These are phyloP conservation scores for Serripes groenlandicus DNA, from an alignment of 2,888 invertebrate species.

Conservation along the genomic window DNA sequence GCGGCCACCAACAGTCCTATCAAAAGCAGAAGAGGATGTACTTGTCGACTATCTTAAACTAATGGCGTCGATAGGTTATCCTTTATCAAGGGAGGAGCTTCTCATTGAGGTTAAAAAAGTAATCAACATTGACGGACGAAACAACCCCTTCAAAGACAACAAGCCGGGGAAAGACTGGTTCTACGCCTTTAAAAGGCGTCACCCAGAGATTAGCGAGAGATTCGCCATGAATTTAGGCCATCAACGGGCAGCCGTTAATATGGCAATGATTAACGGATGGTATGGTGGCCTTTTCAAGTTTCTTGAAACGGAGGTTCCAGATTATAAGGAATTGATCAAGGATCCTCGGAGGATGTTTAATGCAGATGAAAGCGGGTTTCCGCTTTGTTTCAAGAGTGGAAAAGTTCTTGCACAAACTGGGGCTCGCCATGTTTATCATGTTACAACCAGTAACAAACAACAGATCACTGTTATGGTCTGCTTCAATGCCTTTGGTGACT, in stretches of 20 bases:
- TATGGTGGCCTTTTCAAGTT: conserved; percentile 9
- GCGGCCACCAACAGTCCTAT: not conserved
- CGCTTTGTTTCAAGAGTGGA: conserved; percentile 23
- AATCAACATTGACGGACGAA: conserved; percentile 17
- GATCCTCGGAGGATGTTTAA: conserved; percentile 29
- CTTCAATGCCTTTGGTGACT: conserved; percentile 45
- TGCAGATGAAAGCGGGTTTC: conserved; percentile 38
- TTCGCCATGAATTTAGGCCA: conserved; percentile 23
- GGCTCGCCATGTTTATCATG: conserved; percentile 25
- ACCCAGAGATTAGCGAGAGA: conserved; percentile 16
- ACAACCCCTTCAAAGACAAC: conserved; percentile 43
- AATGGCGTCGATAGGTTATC: conserved; percentile 27
- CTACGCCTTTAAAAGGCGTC: conserved; percentile 25
- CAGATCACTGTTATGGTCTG: conserved; percentile 60
- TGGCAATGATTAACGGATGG: conserved; percentile 35
- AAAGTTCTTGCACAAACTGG: conserved; percentile 28
- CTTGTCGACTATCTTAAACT: conserved; percentile 10
- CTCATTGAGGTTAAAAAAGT: conserved; percentile 28
- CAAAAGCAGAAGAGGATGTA: conserved; percentile 2
- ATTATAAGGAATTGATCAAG: conserved; percentile 12
- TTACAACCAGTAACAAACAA: conserved; percentile 27
- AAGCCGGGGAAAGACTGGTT: conserved; percentile 48
- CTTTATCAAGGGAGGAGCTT: not conserved
- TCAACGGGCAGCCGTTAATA: conserved; percentile 30
- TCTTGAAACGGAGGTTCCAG: conserved; percentile 24